Conservation (phyloP, 2,797 vertebrate genomes). For the Gallirallus australis region DNA sequence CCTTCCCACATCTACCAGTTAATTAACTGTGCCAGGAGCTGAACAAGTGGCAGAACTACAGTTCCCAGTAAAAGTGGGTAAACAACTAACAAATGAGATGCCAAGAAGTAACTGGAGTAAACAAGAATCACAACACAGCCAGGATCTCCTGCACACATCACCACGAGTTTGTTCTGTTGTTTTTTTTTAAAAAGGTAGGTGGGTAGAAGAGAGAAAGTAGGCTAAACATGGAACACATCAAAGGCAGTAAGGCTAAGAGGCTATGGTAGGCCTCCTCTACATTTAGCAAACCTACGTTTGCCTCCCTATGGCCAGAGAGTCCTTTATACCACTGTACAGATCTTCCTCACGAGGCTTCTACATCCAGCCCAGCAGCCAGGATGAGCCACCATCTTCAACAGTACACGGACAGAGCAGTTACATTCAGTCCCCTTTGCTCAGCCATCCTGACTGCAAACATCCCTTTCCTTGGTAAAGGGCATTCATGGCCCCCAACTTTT, state of each 20-base stretch:
- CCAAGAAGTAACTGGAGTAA: conserved; percentile 15
- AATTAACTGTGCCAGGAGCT: neutral
- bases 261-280: neutral
- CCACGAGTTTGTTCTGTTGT: neutral
- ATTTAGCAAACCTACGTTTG: neutral
- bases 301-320: neutral
- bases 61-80: neutral
- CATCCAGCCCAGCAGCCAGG: neutral
- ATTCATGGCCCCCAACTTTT: neutral
- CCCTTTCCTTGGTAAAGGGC: neutral
- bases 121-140: neutral
- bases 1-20: neutral
- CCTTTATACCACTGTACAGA: neutral
- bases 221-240: neutral
- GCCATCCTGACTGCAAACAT: neutral
- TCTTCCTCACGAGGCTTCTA: neutral
- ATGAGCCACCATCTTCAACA: neutral
- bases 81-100: neutral
- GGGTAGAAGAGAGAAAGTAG: neutral
- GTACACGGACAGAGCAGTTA: neutral
- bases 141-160: neutral
- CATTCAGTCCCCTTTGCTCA: neutral
- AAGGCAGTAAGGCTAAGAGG: neutral
- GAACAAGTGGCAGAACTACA: neutral
- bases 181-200: no score